Base-by-base conservation (phyloP, 2,888 invertebrate species). In the Deladenus siricidicola region DNA sequence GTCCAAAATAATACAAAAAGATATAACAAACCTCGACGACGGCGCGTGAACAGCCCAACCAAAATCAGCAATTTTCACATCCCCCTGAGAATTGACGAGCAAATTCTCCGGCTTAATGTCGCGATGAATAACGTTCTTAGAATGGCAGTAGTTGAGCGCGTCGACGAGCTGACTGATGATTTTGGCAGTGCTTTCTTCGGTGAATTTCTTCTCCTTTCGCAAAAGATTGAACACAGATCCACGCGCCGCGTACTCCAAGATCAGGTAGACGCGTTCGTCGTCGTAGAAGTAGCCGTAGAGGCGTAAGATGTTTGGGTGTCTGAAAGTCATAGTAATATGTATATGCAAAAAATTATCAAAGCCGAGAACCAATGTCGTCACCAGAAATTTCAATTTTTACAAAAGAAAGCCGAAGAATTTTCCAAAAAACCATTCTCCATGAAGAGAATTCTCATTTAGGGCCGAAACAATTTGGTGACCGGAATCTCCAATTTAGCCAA, bases 281-380 rank as follows among this genome's bases (percentile, higher is more conserved):
- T 98, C 96, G 76, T 93, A 89, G 75, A 98, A 98, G 79, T 91
- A 96, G 0, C 92, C 93, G 79, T 87, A 92, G 83, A 96, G 85
- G 58, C 89, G 85, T 39, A 98, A 82, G 75, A 98, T 91, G 80
- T 98, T 89, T 0, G 88, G 88, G 82, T 96, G 96, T 51, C 93
- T 88, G 57, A 52, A 58, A 67, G n/a, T n/a, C n/a, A n/a, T n/a
- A n/a, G n/a, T n/a, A n/a, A n/a, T n/a, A n/a, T n/a, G n/a, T n/a
- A n/a, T n/a, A n/a, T n/a, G n/a, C n/a, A n/a, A n/a, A n/a, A n/a
- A n/a, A n/a, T n/a, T n/a, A n/a, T n/a, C n/a, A n/a, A n/a, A n/a
- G n/a, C n/a, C n/a, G n/a, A n/a, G n/a, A n/a, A n/a, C n/a, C n/a
- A n/a, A n/a, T n/a, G n/a, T n/a, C n/a, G n/a, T n/a, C n/a, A n/a